Percentiles rank a stretch among this genome's conserved stretches.
phyloP scores from a whole-genome alignment of 2,797 vertebrate genomes.

The Cossypha niveicapilla region DNA sequence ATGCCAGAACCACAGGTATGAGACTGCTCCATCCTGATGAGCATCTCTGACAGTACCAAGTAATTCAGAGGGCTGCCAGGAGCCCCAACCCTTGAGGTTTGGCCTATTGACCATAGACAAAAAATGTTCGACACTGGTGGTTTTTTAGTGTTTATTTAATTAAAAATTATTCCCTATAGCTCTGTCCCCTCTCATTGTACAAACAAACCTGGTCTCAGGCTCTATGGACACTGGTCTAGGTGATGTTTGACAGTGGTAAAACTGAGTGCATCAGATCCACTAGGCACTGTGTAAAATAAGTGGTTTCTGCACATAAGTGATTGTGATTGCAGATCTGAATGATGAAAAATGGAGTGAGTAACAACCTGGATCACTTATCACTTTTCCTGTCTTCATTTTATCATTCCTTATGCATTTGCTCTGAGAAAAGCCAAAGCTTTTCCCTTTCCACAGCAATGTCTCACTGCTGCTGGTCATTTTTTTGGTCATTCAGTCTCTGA shows the following conservation, averaged over 20 bases:
- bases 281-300: neutral
- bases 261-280: neutral
- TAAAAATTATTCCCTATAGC: neutral
- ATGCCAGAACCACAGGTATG: neutral
- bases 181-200: neutral
- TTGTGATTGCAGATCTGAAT: neutral
- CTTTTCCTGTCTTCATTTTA: neutral
- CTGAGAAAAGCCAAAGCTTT: neutral
- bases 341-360: slow-evolving; percentile 22
- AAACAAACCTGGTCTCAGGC: neutral
- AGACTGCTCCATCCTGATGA: neutral
- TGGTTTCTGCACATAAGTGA: neutral
- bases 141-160: neutral
- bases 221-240: neutral
- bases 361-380: neutral
- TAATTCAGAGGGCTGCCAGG: neutral
- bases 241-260: neutral
- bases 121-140: accelerated
- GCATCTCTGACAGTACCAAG: neutral
- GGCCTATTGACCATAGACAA: neutral
- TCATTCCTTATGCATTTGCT: neutral
- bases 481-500: neutral
- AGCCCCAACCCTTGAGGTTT: neutral
- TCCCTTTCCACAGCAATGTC: neutral
- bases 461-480: neutral